A percentile compares a stretch with the other conserved stretches of the same genome.
These are phyloP conservation scores for Autographa pulchrina DNA, from an alignment of 2,888 invertebrate genomes.

Conservation along the genomic window DNA sequence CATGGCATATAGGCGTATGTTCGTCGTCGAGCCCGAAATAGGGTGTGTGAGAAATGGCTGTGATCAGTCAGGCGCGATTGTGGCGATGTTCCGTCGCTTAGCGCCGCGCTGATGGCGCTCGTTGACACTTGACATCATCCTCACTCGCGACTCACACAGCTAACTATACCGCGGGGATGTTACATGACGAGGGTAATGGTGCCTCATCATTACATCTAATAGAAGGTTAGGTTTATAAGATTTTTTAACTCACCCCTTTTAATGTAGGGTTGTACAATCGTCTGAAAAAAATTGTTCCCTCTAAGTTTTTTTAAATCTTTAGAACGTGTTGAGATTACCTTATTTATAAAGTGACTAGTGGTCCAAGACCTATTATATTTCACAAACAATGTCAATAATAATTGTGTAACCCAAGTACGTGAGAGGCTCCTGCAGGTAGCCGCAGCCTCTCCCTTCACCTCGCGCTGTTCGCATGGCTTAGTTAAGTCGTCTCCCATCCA, in stretches of 20 bases:
- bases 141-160: not conserved
- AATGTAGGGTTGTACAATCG: too few relatives aligned
- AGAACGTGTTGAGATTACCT: too few relatives aligned
- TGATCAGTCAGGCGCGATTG: not conserved
- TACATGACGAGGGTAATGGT: not conserved
- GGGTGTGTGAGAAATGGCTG: not conserved
- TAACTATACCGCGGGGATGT: not conserved
- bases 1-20: not conserved
- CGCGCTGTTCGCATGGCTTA: not conserved
- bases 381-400: too few relatives aligned
- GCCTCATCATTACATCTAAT: not conserved
- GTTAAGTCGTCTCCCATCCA: constrained; percentile 25
- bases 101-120: not conserved
- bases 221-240: too few relatives aligned
- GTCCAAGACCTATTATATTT: too few relatives aligned
- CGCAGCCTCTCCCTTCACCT: not conserved
- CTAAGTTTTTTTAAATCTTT: too few relatives aligned
- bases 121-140: not conserved
- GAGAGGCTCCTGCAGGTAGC: not conserved
- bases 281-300: too few relatives aligned
- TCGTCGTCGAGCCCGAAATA: not conserved
- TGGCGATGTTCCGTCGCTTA: not conserved
- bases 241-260: too few relatives aligned
- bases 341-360: too few relatives aligned
- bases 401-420: not conserved